Conservation (phyloP, 2,888 invertebrate species). For the Ectropis crepuscularia region DNA sequence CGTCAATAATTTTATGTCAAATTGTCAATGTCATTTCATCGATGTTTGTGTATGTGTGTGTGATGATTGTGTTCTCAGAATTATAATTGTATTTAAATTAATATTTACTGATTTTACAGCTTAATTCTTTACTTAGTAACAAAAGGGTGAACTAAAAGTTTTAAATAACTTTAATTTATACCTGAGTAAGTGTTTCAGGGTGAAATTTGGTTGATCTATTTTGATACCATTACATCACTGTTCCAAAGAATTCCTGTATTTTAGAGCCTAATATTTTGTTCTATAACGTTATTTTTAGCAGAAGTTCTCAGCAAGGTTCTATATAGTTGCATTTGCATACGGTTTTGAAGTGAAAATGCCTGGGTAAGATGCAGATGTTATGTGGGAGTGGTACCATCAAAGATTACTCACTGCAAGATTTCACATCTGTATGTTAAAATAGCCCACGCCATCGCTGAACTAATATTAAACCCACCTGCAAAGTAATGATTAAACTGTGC, state of each 20-base stretch:
- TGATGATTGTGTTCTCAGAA: no score
- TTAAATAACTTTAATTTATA: not conserved
- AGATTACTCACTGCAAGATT: constrained; percentile 57
- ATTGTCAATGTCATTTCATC: no score
- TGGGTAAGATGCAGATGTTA: constrained; percentile 76
- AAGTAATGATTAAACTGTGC: not conserved
- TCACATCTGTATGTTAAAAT: constrained; percentile 46
- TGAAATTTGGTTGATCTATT: constrained; percentile 51
- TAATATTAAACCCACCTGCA: constrained; percentile 20
- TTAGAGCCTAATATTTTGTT: constrained; percentile 30
- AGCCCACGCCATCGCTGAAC: constrained; percentile 31
- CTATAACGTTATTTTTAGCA: constrained; percentile 65
- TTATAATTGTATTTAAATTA: not conserved
- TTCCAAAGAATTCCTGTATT: constrained; percentile 19
- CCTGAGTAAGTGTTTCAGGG: constrained; percentile 12
- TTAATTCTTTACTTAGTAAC: not conserved
- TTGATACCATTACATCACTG: constrained; percentile 70
- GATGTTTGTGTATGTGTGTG: no score
- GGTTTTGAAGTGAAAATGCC: constrained; percentile 70
- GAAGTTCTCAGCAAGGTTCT: constrained; percentile 52
- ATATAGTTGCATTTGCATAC: constrained; percentile 47
- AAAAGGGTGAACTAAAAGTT: not conserved
- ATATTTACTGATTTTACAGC: not conserved
- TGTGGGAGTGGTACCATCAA: constrained; percentile 71
- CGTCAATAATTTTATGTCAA: no score